Evolutionary conservation across 2,797 vertebrate genomes (phyloP).

Genomic region (Danio kyathit): DNA sequence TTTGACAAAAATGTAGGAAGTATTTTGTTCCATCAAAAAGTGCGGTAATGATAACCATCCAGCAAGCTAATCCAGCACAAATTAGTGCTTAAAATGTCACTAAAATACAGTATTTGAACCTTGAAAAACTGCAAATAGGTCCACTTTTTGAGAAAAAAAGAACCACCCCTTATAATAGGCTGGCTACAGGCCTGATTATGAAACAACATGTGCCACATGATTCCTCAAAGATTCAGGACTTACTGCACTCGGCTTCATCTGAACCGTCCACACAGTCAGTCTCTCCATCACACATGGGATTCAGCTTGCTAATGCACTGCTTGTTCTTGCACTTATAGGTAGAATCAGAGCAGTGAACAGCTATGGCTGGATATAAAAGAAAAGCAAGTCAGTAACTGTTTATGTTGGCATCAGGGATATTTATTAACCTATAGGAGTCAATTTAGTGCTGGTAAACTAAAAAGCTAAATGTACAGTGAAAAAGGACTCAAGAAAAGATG

Average conservation of each 20-base stretch:
- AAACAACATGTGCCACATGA: background rate
- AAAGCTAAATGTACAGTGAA: no score
- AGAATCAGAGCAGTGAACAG: constrained; percentile 75
- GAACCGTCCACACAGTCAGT: constrained; percentile 87
- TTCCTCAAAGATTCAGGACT: constrained; percentile 22
- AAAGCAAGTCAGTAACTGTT: background rate
- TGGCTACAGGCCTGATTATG: no score
- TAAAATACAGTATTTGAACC: no score
- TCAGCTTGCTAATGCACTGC: constrained; percentile 86
- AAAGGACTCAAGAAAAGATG: no score
- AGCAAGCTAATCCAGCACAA: no score
- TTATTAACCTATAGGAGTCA: background rate
- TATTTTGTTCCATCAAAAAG: no score
- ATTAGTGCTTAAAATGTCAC: no score
- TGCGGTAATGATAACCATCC: no score
- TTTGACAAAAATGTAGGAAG: no score
- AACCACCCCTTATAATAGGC: no score
- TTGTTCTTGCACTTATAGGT: constrained; percentile 83
- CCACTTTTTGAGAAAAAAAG: no score
- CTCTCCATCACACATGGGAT: constrained; percentile 88
- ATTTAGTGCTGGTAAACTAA: background rate
- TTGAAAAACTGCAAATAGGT: no score
- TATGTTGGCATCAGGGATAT: background rate
- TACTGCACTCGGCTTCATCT: constrained; percentile 87
- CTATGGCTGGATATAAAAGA: constrained; percentile 62